Base-by-base conservation (phyloP, 2,797 vertebrate species). In the Pitangus sulphuratus region DNA sequence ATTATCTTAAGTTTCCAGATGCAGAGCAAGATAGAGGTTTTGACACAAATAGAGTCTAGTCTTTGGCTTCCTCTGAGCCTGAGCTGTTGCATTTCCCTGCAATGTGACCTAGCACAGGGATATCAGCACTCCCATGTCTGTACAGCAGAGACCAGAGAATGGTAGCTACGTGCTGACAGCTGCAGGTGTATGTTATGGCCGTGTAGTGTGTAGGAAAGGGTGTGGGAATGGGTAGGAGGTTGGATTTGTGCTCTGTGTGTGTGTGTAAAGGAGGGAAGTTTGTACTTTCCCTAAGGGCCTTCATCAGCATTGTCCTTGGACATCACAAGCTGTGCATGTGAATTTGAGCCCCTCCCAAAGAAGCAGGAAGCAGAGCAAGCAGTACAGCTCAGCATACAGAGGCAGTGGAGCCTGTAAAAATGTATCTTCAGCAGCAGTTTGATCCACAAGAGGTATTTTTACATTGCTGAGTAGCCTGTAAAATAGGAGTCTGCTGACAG, bases 81-180 rank as follows among this genome's bases (percentile, higher is more conserved):
- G 57, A 60, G 26, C 53, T 44, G n/a, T 39, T 71, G 51, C 22
- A 18, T 76, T 91, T 84, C 37, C 39, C 68, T 31, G 11, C 1
- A 3, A 4, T 11, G 15, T 71, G 62, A 47, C 6, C n/a, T 1
- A 1, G 21, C 2, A 2, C 19, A 37, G 50, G 44, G 21, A 10
- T 50, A 4, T 33, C 31, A 33, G 22, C 0, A 0, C 18, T 57
- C 40, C 25, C 14, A 2, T 0, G 0, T 56, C 45, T 9, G 0
- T 78, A 71, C 37, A 51, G 66, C 13, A 19, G 30, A 81, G 35
- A 51, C 26, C 62, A 58, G 57, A 87, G 51, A 14, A 16, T 1
- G 0, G 48, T 48, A 79, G 15, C 39, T 89, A 26, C 0, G 1
- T 16, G 37, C 25, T 11, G 11, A 39, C 2, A 14, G 8, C 57